Evolutionary conservation across 2,888 invertebrate genomes (phyloP).

Genomic region (Andrena camellia): DNA sequence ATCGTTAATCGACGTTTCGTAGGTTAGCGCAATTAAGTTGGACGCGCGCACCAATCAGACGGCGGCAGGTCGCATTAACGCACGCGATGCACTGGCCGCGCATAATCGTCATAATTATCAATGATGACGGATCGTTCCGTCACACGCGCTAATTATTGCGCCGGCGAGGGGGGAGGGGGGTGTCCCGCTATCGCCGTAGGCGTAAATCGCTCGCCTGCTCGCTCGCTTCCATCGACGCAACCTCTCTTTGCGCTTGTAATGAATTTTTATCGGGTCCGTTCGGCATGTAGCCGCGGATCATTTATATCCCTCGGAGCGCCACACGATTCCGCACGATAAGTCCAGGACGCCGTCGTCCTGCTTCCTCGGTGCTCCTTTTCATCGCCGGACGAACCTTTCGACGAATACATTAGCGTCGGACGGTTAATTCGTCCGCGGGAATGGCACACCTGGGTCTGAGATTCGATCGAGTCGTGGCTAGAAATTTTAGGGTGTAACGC

Average conservation of each 20-base stretch:
- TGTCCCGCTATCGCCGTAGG: conserved; percentile 51
- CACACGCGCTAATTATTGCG: conserved; percentile 74
- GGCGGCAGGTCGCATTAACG: conserved; percentile 72
- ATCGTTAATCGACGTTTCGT: conserved; percentile 79
- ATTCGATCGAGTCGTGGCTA: not conserved
- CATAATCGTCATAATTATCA: conserved; percentile 79
- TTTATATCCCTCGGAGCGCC: conserved; percentile 55
- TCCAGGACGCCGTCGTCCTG: conserved; percentile 13
- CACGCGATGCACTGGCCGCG: conserved; percentile 69
- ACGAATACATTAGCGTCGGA: conserved; percentile 29
- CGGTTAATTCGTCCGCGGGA: conserved; percentile 37
- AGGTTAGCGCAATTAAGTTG: conserved; percentile 77
- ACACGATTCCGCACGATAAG: conserved; percentile 35
- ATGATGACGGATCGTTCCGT: conserved; percentile 77
- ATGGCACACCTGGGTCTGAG: not conserved
- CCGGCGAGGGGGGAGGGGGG: conserved; percentile 49
- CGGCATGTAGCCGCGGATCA: conserved; percentile 48
- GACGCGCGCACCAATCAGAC: conserved; percentile 67
- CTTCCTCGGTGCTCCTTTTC: not conserved
- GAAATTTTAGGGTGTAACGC: too few species aligned
- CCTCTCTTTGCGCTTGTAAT: conserved; percentile 61
- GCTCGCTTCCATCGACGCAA: conserved; percentile 30
- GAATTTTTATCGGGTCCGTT: conserved; percentile 65
- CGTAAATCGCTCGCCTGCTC: conserved; percentile 63
- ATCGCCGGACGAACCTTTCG: conserved; percentile 23